Conservation (phyloP, 1,140 invertebrate species). For the Gryon sp. region DNA sequence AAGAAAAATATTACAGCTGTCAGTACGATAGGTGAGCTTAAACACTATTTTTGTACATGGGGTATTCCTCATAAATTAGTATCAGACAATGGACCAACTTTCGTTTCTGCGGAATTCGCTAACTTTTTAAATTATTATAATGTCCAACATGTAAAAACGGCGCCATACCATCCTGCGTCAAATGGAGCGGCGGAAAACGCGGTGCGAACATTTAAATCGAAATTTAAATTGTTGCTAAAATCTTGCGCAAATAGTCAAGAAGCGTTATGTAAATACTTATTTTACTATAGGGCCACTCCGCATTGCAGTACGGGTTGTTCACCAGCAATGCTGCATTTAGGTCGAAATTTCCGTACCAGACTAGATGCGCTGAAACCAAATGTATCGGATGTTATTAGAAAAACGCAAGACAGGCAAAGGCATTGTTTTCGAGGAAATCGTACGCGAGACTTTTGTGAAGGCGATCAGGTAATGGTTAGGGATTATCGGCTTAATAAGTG, state of each 20-base stretch:
- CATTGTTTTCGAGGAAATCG: slow-evolving; percentile 52
- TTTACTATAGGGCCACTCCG: slow-evolving; percentile 28
- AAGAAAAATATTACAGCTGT: slow-evolving; percentile 60
- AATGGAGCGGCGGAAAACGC: too few species aligned
- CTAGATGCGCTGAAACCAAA: slow-evolving; percentile 20
- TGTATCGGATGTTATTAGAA: too few species aligned
- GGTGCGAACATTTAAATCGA: slow-evolving; percentile 46
- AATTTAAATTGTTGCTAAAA: slow-evolving; percentile 69
- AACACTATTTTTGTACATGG: too few species aligned
- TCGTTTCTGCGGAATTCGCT: too few species aligned
- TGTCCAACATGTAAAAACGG: too few species aligned
- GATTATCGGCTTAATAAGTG: slow-evolving; percentile 40
- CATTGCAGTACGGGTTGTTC: slow-evolving; percentile 13
- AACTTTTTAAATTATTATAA: too few species aligned
- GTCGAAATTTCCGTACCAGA: slow-evolving; percentile 32
- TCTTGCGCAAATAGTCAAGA: slow-evolving; percentile 30
- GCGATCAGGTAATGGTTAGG: slow-evolving; percentile 46
- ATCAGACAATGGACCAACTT: too few species aligned
- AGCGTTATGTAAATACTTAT: slow-evolving; percentile 41
- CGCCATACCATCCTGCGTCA: too few species aligned
- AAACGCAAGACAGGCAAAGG: slow-evolving; percentile 10
- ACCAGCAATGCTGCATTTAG: slow-evolving; percentile 34
- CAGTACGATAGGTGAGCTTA: too few species aligned
- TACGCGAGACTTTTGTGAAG: slow-evolving; percentile 15
- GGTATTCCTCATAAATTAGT: too few species aligned